These are phyloP conservation scores for Oncorhynchus nerka DNA, from an alignment of 2,113 vertebrate species.

Conservation along the genomic window DNA sequence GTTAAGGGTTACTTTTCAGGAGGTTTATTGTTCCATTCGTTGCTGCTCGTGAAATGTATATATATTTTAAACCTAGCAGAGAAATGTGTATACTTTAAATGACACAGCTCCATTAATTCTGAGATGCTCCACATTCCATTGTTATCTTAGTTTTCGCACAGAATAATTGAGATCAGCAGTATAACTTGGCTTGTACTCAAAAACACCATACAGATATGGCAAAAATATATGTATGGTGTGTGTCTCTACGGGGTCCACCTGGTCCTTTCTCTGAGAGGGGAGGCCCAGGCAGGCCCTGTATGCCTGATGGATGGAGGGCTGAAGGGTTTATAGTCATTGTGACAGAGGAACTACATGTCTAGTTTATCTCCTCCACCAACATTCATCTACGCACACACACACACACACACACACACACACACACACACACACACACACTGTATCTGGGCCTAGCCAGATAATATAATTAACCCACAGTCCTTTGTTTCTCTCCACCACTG, in stretches of 20 bases:
- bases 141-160: no score
- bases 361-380: neutral
- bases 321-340: conserved; percentile 1
- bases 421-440: no score
- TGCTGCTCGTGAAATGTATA: conserved; percentile 6
- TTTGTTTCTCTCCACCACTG: neutral
- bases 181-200: neutral
- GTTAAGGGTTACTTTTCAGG: neutral
- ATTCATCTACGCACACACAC: neutral
- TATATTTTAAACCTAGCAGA: neutral
- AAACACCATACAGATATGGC: neutral
- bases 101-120: neutral
- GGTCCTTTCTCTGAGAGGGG: neutral
- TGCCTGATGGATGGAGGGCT: neutral
- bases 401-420: no score
- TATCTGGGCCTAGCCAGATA: no score
- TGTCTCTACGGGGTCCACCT: neutral
- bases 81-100: conserved; percentile 30
- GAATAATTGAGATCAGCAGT: neutral
- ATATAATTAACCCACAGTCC: neutral
- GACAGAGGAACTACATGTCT: neutral
- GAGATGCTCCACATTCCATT: no score
- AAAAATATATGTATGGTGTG: neutral
- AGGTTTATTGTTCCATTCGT: conserved; percentile 10
- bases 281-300: neutral